Evolutionary conservation across 1,140 invertebrate species (phyloP).

Genomic region (Lasaia peninsularis): DNA sequence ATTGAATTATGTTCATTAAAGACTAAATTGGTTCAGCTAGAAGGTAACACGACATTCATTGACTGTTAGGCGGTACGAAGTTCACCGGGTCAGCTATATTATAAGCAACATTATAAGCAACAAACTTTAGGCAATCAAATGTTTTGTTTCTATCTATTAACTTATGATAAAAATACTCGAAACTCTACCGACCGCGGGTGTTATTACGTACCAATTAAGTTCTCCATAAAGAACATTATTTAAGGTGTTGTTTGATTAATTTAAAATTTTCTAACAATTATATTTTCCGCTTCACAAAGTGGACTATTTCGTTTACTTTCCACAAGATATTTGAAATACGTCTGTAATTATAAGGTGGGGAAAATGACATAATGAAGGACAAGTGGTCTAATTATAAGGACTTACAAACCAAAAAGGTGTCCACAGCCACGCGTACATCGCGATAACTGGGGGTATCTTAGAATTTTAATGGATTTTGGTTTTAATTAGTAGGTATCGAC

Average conservation of each 20-base stretch:
- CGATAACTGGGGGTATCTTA: slow-evolving; percentile 43
- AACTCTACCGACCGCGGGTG: slow-evolving; percentile 22
- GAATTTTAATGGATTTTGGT: slow-evolving; percentile 44
- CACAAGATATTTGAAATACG: slow-evolving; percentile 55
- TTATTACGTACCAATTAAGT: slow-evolving; percentile 52
- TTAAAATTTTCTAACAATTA: slow-evolving; percentile 57
- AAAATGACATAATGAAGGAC: slow-evolving; percentile 66
- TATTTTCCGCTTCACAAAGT: slow-evolving; percentile 46
- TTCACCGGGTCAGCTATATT: no score
- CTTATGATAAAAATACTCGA: neutral
- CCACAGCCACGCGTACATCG: slow-evolving; percentile 55
- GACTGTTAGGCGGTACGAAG: no score
- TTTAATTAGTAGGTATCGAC: slow-evolving; percentile 41
- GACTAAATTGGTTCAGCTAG: no score
- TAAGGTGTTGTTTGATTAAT: slow-evolving; percentile 69
- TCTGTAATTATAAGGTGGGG: slow-evolving; percentile 62
- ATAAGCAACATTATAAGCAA: no score
- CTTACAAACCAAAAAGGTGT: slow-evolving; percentile 60
- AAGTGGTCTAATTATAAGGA: slow-evolving; percentile 58
- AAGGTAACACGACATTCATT: no score
- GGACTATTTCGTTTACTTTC: slow-evolving; percentile 43
- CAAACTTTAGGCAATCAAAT: no score
- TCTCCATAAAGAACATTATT: slow-evolving; percentile 53
- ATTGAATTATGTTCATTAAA: no score
- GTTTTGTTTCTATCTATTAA: no score